These are phyloP conservation scores for Anolis sagrei DNA, from an alignment of 2,113 vertebrate species.

Conservation along the genomic window DNA sequence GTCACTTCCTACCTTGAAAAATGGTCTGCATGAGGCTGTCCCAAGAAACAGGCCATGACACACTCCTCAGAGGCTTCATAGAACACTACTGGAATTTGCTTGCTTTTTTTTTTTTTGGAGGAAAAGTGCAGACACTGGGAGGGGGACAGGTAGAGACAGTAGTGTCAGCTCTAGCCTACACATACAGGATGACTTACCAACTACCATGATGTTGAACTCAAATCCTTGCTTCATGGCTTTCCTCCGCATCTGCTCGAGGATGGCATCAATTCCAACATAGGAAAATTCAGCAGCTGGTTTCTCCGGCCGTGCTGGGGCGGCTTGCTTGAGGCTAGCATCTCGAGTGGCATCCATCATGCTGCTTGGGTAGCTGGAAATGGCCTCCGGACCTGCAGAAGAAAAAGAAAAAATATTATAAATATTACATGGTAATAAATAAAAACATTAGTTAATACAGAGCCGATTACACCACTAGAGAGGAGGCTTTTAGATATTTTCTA, in stretches of 20 bases:
- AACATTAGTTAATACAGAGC: background rate
- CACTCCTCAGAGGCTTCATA: too few relatives aligned
- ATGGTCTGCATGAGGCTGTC: too few relatives aligned
- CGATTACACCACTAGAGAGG: background rate
- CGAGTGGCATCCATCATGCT: constrained; percentile 87
- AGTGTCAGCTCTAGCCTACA: too few relatives aligned
- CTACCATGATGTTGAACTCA: constrained; percentile 98
- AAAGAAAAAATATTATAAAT: background rate
- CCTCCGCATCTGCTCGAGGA: constrained; percentile 97
- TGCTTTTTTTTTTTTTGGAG: too few relatives aligned
- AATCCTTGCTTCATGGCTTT: constrained; percentile 99
- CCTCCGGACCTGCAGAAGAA: constrained; percentile 69
- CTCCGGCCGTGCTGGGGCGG: constrained; percentile 75
- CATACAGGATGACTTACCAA: constrained; percentile 81
- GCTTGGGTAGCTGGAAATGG: constrained; percentile 71
- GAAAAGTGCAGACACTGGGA: too few relatives aligned
- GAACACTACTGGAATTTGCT: too few relatives aligned
- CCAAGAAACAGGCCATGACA: too few relatives aligned
- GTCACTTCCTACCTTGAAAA: too few relatives aligned
- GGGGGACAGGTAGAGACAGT: too few relatives aligned
- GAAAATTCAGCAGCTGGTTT: constrained; percentile 86
- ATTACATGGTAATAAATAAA: background rate
- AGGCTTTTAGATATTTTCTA: background rate
- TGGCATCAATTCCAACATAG: constrained; percentile 96
- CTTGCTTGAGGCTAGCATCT: constrained; percentile 78